Percentiles rank a stretch among this genome's conserved stretches.
phyloP scores from a whole-genome alignment of 2,888 invertebrate species.

The Polia nebulosa region DNA sequence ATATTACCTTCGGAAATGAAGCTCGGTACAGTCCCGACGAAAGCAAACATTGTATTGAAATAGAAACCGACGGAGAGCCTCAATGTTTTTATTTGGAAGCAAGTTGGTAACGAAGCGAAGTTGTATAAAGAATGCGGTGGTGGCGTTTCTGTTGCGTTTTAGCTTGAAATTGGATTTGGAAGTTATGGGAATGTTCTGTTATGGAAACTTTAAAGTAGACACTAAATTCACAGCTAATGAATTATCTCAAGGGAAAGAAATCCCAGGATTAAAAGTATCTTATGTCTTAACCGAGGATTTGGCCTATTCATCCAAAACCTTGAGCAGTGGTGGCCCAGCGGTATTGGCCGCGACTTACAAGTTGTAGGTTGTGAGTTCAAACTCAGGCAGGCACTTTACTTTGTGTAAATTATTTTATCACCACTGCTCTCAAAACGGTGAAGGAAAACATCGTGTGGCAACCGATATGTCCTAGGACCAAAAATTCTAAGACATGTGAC shows the following conservation, averaged over 20 bases:
- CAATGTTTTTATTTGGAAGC: constrained; percentile 64
- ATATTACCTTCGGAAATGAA: constrained; percentile 71
- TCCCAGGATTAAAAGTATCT: background rate
- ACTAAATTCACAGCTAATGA: background rate
- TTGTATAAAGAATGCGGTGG: constrained; percentile 24
- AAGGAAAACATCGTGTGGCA: too few species aligned
- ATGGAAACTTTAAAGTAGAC: constrained; percentile 4
- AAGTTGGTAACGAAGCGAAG: constrained; percentile 61
- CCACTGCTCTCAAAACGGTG: too few species aligned
- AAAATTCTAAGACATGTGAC: too few species aligned
- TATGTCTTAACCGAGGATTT: too few species aligned
- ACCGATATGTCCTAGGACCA: too few species aligned
- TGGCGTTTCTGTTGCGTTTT: constrained; percentile 21
- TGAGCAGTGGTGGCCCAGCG: too few species aligned
- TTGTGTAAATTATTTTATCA: too few species aligned
- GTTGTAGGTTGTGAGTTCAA: too few species aligned
- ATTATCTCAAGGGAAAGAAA: background rate
- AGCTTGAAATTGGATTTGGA: constrained; percentile 30
- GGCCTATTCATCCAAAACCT: too few species aligned
- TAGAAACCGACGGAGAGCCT: constrained; percentile 57
- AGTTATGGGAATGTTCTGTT: constrained; percentile 16
- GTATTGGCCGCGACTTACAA: too few species aligned
- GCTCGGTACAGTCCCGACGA: constrained; percentile 52
- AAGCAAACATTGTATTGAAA: constrained; percentile 71
- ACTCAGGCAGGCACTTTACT: too few species aligned